These are phyloP conservation scores for Nysson spinosus DNA, from an alignment of 2,888 invertebrate species.

Conservation along the genomic window DNA sequence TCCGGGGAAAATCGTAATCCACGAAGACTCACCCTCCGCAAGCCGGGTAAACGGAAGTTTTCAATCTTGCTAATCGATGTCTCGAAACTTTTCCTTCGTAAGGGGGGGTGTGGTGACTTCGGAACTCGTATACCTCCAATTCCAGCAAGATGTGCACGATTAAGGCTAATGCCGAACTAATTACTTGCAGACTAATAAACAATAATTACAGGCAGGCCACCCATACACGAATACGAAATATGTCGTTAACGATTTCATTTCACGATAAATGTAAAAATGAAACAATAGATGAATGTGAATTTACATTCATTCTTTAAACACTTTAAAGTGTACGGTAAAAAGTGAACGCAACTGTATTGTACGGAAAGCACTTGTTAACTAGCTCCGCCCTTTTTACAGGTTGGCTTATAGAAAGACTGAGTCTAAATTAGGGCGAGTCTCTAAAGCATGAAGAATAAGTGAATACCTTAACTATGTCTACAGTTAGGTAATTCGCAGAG, in stretches of 20 bases:
- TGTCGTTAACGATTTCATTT: too few species aligned
- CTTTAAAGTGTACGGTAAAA: too few species aligned
- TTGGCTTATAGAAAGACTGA: too few species aligned
- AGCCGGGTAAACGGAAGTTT: slow-evolving; percentile 43
- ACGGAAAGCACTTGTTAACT: too few species aligned
- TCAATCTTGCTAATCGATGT: slow-evolving; percentile 58
- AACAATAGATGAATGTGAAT: too few species aligned
- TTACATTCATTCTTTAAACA: too few species aligned
- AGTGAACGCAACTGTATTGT: too few species aligned
- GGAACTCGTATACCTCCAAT: slow-evolving; percentile 21
- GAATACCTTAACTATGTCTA: background rate
- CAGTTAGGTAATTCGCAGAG: background rate
- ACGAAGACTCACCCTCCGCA: slow-evolving; percentile 7
- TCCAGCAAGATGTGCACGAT: slow-evolving; percentile 1
- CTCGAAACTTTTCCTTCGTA: slow-evolving; percentile 47
- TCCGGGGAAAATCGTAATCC: slow-evolving; percentile 37
- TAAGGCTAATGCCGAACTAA: slow-evolving; percentile 1
- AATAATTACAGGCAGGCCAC: background rate
- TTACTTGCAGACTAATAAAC: background rate
- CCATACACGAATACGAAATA: too few species aligned
- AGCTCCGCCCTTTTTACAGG: too few species aligned
- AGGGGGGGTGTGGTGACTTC: slow-evolving; percentile 16
- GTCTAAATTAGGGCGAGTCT: too few species aligned
- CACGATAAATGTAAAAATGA: too few species aligned
- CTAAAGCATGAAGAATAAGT: background rate